Percentiles rank a stretch among this genome's conserved stretches.
phyloP scores from a whole-genome alignment of 2,888 invertebrate species.

The Hypercompe scribonia region DNA sequence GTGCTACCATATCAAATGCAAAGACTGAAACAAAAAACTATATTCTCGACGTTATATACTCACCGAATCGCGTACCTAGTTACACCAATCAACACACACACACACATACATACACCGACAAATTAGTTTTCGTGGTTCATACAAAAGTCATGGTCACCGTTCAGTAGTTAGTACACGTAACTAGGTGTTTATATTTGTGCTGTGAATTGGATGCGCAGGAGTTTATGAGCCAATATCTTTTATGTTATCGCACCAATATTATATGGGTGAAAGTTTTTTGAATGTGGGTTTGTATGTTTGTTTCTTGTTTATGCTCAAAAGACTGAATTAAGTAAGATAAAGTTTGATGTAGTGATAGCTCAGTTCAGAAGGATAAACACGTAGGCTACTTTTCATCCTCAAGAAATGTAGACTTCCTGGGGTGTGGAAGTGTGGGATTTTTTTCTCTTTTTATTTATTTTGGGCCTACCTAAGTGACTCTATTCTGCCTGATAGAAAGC shows the following conservation, averaged over 20 bases:
- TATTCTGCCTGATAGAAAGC: too few relatives aligned
- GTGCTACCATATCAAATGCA: neutral
- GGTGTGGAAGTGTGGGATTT: too few relatives aligned
- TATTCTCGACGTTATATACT: constrained; percentile 3
- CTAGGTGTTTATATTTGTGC: constrained; percentile 14
- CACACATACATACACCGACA: constrained; percentile 46
- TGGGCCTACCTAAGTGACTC: too few relatives aligned
- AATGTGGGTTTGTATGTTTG: neutral
- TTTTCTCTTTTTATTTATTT: too few relatives aligned
- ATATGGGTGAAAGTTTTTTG: neutral
- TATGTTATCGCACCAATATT: neutral
- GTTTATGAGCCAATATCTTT: neutral
- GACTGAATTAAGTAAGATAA: too few relatives aligned
- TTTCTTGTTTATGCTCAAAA: too few relatives aligned
- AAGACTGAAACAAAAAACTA: neutral
- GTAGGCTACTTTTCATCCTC: too few relatives aligned
- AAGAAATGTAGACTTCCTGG: too few relatives aligned
- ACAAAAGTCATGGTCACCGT: constrained; percentile 69
- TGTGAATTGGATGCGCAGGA: constrained; percentile 12
- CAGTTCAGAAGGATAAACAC: too few relatives aligned
- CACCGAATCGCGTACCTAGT: constrained; percentile 40
- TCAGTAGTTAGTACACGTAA: constrained; percentile 45
- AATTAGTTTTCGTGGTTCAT: constrained; percentile 62
- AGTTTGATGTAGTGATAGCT: too few relatives aligned
- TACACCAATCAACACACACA: constrained; percentile 50